Percentiles rank a stretch among this genome's conserved stretches.
Conservation (phyloP, 2,888 invertebrate species). For the Zaprionus obscuricornis region DNA sequence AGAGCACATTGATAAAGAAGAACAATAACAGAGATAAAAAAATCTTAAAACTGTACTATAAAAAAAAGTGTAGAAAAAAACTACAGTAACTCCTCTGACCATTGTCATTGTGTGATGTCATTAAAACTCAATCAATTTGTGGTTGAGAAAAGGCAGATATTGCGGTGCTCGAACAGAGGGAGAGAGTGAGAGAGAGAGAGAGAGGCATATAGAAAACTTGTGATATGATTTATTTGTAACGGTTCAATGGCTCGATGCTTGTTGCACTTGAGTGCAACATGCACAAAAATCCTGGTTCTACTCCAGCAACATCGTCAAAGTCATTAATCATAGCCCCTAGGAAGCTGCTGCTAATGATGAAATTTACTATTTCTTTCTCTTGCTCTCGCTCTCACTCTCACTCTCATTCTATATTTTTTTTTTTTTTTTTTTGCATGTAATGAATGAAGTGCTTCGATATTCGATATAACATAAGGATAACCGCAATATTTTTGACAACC, state of each 20-base stretch:
- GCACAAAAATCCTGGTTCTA: constrained; percentile 43
- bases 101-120: constrained; percentile 51
- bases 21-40: constrained; percentile 7
- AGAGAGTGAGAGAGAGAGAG: too few species aligned
- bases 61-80: constrained; percentile 19
- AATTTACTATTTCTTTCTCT: constrained; percentile 10
- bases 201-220: constrained; percentile 9
- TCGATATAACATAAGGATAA: constrained; percentile 32
- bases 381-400: too few species aligned
- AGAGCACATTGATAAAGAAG: constrained; percentile 66
- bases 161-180: background rate
- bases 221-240: constrained; percentile 64
- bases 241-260: constrained; percentile 52
- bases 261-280: constrained; percentile 64
- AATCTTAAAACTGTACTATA: constrained; percentile 30
- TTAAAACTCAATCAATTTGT: constrained; percentile 72
- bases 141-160: constrained; percentile 31
- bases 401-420: too few species aligned
- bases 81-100: constrained; percentile 10
- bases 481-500: constrained; percentile 27
- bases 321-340: constrained; percentile 66
- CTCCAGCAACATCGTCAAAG: constrained; percentile 15
- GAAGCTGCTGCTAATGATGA: constrained; percentile 62
- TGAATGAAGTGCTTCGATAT: constrained; percentile 48
- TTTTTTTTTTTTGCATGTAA: constrained; percentile 43